These are phyloP conservation scores for Eristalinus aeneus DNA, from an alignment of 2,888 invertebrate genomes.

Conservation along the genomic window DNA sequence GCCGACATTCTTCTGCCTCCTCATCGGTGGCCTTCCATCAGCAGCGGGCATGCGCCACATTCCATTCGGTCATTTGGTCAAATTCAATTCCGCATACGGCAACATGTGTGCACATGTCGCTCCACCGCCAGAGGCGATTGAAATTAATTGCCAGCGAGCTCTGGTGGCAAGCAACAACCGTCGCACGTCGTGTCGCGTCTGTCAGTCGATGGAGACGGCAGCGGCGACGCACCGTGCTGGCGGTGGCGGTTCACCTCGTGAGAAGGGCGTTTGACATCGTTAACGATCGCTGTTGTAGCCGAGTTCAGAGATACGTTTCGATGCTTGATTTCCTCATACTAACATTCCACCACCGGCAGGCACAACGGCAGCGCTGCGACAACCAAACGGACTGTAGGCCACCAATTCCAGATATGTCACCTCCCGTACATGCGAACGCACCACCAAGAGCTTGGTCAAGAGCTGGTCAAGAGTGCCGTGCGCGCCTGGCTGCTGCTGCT, in stretches of 20 bases:
- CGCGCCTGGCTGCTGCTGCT: background rate
- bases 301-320: slow-evolving; percentile 42
- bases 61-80: slow-evolving; percentile 68
- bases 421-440: slow-evolving; percentile 57
- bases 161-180: slow-evolving; percentile 39
- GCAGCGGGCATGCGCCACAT: slow-evolving; percentile 57
- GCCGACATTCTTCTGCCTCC: background rate
- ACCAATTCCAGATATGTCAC: slow-evolving; percentile 71
- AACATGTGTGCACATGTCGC: slow-evolving; percentile 68
- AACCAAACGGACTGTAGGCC: background rate
- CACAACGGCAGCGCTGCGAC: background rate
- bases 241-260: slow-evolving; percentile 40
- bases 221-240: background rate
- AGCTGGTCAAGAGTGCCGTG: background rate
- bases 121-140: slow-evolving; percentile 65
- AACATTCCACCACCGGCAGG: slow-evolving; percentile 49
- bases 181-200: slow-evolving; percentile 3
- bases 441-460: slow-evolving; percentile 56
- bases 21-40: background rate
- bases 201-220: background rate
- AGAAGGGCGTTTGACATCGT: slow-evolving; percentile 71
- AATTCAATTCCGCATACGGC: slow-evolving; percentile 62
- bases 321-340: slow-evolving; percentile 67
- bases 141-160: slow-evolving; percentile 66
- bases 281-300: slow-evolving; percentile 56